Evolutionary conservation across 92 coral and sea anemone species (phyloP).

Genomic region (Parazoanthus swiftii): DNA sequence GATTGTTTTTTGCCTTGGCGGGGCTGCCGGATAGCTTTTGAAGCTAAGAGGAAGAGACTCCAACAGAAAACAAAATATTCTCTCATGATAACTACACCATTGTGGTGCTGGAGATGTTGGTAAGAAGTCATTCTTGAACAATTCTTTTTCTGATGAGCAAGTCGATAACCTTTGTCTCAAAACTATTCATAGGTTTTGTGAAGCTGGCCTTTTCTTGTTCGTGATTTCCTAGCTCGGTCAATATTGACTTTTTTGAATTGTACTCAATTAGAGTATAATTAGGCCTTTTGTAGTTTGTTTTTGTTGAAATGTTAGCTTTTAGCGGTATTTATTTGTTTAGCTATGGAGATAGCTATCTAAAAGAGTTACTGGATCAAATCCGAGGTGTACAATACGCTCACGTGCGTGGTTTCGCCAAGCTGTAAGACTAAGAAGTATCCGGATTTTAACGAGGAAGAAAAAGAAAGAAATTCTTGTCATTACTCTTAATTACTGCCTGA

Average conservation of each 20-base stretch:
- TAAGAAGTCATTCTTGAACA: neutral
- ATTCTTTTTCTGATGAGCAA: neutral
- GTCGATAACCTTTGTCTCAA: neutral
- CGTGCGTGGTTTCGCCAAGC: neutral
- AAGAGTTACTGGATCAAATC: neutral
- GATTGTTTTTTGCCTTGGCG: neutral
- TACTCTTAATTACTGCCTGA: neutral
- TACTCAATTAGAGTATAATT: neutral
- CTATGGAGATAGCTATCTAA: neutral
- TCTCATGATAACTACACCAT: neutral
- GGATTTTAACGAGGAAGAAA: neutral
- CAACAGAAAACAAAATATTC: neutral
- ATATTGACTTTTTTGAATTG: neutral
- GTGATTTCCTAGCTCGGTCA: neutral
- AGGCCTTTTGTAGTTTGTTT: conserved; percentile 5
- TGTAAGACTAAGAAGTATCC: neutral
- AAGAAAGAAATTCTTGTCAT: neutral
- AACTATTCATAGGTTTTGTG: neutral
- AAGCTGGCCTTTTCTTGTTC: neutral
- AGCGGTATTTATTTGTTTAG: neutral
- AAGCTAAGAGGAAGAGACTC: neutral
- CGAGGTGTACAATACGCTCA: neutral
- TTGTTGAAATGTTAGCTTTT: neutral
- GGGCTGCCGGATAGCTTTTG: neutral
- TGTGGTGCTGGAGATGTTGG: neutral